Base-by-base conservation (phyloP, 2,797 vertebrate species). In the Dromococcyx pavoninus region DNA sequence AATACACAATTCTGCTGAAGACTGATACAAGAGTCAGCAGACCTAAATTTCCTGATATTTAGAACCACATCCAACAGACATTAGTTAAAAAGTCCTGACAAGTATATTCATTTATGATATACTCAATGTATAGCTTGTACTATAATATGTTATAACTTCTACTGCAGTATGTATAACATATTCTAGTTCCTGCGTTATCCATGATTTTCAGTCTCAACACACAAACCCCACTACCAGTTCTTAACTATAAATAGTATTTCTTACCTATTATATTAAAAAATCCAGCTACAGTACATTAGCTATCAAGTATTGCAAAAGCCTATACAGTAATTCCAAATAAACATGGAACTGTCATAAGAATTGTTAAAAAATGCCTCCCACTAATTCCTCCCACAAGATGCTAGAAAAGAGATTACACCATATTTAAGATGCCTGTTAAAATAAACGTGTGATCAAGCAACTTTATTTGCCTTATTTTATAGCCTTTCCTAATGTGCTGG, bases 371-470 rank as follows among this genome's bases (percentile, higher is more conserved):
- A 39, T 15, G 14, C 53, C 44, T 83, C 25, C 28, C 27, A 17
- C 64, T 74, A 39, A 58, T 69, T 86, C 24, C 5, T 75, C 17
- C n/a, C 65, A 83, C 2, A 12, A 71, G 79, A 75, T 84, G 46
- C 80, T 44, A 76, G 44, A 69, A 80, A 67, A 67, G 25, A 93
- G 19, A 73, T 51, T 64, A 62, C 44, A 74, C 13, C n/a, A 7
- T 64, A 60, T 32, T 73, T 90, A n/a, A 93, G 88, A 92, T 89
- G 61, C 56, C 57, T 64, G 27, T 86, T 87, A 92, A 77, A 85
- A 80, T 67, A 32, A 85, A 86, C 3, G 9, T 14, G 75, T 70
- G 43, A 86, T 60, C 57, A 66, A 91, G 66, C 0, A 0, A 70
- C 71, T 92, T 79, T 9, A 43, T 77, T 77, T 77, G 57, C 69